phyloP scores from a whole-genome alignment of 2,888 invertebrate species.

The Pheosia tremula region DNA sequence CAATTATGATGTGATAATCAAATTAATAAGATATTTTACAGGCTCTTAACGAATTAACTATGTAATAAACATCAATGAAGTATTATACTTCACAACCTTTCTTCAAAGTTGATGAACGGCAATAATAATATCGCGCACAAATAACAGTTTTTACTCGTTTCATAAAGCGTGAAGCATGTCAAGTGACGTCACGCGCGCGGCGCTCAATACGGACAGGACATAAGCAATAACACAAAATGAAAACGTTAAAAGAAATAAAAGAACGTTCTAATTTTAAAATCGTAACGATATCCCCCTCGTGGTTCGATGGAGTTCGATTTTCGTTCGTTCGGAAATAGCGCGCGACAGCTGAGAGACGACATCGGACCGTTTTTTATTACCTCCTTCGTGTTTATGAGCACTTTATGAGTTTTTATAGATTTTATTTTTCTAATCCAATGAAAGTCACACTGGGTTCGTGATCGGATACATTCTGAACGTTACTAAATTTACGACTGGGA shows the following conservation, averaged over 20 bases:
- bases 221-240: constrained; percentile 44
- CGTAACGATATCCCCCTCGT: constrained; percentile 66
- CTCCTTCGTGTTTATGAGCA: constrained; percentile 82
- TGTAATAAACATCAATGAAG: constrained; percentile 26
- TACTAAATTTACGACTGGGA: constrained; percentile 65
- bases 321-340: constrained; percentile 79
- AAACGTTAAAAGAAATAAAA: constrained; percentile 55
- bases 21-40: constrained; percentile 4
- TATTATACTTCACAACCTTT: constrained; percentile 7
- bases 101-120: constrained; percentile 12
- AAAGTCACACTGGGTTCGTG: constrained; percentile 67
- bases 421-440: constrained; percentile 76
- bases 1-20: not conserved
- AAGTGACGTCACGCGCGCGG: constrained; percentile 35
- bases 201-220: constrained; percentile 50
- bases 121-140: constrained; percentile 18
- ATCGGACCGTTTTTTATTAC: constrained; percentile 80
- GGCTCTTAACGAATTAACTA: constrained; percentile 2
- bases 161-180: constrained; percentile 38
- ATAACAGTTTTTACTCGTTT: constrained; percentile 38
- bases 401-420: constrained; percentile 83
- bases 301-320: constrained; percentile 81
- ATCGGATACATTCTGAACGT: constrained; percentile 65
- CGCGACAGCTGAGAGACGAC: constrained; percentile 82
- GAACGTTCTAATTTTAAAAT: constrained; percentile 71